phyloP scores from a whole-genome alignment of 2,797 vertebrate species.

The Rhinogobio ventralis region DNA sequence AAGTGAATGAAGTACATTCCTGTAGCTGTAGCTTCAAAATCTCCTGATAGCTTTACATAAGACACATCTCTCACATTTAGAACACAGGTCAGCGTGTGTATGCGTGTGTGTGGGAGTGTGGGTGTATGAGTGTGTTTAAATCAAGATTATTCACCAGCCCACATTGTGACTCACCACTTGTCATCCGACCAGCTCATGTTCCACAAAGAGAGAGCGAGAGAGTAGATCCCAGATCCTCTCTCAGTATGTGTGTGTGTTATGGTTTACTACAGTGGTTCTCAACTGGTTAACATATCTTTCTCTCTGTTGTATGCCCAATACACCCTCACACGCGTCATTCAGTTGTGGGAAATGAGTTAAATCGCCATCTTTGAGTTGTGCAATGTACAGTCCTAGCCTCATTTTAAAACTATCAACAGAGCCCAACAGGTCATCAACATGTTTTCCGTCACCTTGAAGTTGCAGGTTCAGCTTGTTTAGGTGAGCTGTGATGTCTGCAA shows the following conservation, averaged over 20 bases:
- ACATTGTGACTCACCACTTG: slow-evolving; percentile 73
- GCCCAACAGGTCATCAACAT: too few species aligned
- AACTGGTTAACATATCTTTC: too few species aligned
- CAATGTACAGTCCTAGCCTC: too few species aligned
- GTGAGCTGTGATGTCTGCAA: too few species aligned
- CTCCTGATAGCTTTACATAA: slow-evolving; percentile 63
- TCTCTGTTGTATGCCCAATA: too few species aligned
- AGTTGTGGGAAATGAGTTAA: too few species aligned
- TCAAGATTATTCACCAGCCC: slow-evolving; percentile 58
- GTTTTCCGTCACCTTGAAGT: too few species aligned
- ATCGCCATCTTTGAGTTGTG: too few species aligned
- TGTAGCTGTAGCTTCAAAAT: slow-evolving; percentile 60
- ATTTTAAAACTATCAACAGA: too few species aligned
- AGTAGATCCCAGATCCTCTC: slow-evolving; percentile 26
- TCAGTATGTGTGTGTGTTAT: neutral
- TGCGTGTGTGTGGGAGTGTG: slow-evolving; percentile 52
- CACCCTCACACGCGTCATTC: too few species aligned
- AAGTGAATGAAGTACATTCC: slow-evolving; percentile 68
- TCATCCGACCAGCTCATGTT: slow-evolving; percentile 71
- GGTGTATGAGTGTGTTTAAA: slow-evolving; percentile 46
- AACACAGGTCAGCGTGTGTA: slow-evolving; percentile 53
- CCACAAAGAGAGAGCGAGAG: slow-evolving; percentile 59
- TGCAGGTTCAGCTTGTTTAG: too few species aligned
- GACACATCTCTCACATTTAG: slow-evolving; percentile 54
- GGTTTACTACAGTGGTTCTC: slow-evolving; percentile 1